Evolutionary conservation across 2,113 vertebrate genomes (phyloP).

Genomic region (Phodopus roborovskii): DNA sequence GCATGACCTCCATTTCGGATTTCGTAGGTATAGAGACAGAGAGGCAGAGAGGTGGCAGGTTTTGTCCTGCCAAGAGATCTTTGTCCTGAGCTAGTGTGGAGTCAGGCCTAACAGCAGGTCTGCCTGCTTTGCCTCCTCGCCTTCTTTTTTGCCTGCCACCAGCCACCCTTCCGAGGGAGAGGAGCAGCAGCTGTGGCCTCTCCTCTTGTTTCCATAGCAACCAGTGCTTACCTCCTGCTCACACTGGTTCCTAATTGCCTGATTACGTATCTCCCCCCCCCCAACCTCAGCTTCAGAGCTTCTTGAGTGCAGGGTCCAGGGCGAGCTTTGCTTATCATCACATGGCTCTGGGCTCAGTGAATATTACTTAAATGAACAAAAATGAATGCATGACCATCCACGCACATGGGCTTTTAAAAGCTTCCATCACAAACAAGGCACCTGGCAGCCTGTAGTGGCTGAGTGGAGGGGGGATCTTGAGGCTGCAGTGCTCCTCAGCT

Average conservation of each 20-base stretch:
- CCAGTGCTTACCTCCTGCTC: conserved; percentile 77
- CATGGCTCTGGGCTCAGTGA: conserved; percentile 47
- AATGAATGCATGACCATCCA: conserved; percentile 71
- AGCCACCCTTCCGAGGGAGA: conserved; percentile 60
- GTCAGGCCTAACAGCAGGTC: conserved; percentile 49
- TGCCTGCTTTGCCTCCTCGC: conserved; percentile 12
- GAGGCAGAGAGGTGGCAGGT: background rate
- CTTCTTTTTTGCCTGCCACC: conserved; percentile 55
- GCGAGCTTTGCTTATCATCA: conserved; percentile 58
- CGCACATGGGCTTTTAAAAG: conserved; percentile 72
- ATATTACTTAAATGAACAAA: conserved; percentile 79
- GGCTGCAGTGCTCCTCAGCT: conserved; percentile 8
- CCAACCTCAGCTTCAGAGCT: conserved; percentile 37
- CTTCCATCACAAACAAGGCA: conserved; percentile 71
- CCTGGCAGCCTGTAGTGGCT: conserved; percentile 60
- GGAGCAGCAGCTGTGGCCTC: conserved; percentile 80
- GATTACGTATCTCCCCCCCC: conserved; percentile 74
- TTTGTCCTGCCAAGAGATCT: conserved; percentile 42
- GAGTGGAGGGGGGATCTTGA: background rate
- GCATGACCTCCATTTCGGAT: background rate
- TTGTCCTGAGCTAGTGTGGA: background rate
- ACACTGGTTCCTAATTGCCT: conserved; percentile 79
- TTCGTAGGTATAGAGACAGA: background rate
- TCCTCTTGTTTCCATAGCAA: conserved; percentile 79
- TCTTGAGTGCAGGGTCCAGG: conserved; percentile 75